phyloP scores from a whole-genome alignment of 2,113 vertebrate genomes.

The Xiphophorus maculatus region DNA sequence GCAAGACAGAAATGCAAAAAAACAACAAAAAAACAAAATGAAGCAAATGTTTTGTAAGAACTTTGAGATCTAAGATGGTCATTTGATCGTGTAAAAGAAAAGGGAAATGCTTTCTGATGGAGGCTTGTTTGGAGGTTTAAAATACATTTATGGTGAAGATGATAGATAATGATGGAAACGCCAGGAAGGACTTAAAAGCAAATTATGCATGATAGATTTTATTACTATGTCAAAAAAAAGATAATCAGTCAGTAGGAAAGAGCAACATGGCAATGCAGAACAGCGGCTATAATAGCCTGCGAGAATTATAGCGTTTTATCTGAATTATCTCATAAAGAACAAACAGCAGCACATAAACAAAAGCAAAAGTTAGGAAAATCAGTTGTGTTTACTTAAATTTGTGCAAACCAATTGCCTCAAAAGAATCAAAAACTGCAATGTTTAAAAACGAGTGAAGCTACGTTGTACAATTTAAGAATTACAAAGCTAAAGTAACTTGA shows the following conservation, averaged over 20 bases:
- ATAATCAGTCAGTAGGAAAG: slow-evolving; percentile 42
- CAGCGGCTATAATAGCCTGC: slow-evolving; percentile 61
- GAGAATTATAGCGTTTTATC: too few species aligned
- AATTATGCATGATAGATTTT: slow-evolving; percentile 55
- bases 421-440: too few species aligned
- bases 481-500: too few species aligned
- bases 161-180: slow-evolving; percentile 18
- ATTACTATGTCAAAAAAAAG: slow-evolving; percentile 14
- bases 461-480: too few species aligned
- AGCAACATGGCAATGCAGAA: slow-evolving; percentile 57
- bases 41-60: background rate
- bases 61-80: background rate
- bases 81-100: background rate
- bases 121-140: slow-evolving; percentile 24
- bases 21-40: too few species aligned
- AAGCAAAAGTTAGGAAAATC: background rate
- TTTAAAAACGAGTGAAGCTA: too few species aligned
- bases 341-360: slow-evolving; percentile 47
- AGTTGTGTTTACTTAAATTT: too few species aligned
- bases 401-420: too few species aligned
- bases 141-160: background rate
- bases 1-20: slow-evolving; percentile 57
- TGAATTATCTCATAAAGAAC: background rate
- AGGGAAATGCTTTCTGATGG: background rate
- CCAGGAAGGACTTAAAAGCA: slow-evolving; percentile 36